Conservation (phyloP, 2,113 vertebrate species). For the Burhinus bistriatus region DNA sequence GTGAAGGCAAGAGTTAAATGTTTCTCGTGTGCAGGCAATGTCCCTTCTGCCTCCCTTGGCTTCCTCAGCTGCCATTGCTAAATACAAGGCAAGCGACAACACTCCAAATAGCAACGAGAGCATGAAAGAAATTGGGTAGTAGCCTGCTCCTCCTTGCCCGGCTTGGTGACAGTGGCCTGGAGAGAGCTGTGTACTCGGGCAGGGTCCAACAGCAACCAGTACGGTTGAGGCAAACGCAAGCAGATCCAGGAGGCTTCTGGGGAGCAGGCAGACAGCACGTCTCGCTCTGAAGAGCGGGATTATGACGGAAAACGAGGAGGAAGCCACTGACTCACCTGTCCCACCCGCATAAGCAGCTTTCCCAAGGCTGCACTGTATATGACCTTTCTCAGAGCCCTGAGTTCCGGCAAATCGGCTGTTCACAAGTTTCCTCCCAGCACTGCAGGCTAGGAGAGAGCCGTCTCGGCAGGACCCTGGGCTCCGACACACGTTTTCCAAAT, state of each 20-base stretch:
- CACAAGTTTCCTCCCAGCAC: neutral
- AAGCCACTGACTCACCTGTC: slow-evolving; percentile 20
- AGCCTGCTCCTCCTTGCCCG: neutral
- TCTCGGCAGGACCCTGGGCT: neutral
- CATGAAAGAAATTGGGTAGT: rapidly evolving
- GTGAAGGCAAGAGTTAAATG: neutral
- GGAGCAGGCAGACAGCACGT: neutral
- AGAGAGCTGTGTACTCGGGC: neutral
- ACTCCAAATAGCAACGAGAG: neutral
- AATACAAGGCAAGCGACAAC: neutral
- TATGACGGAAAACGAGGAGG: neutral
- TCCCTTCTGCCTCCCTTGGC: neutral
- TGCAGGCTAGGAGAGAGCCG: neutral
- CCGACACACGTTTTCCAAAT: neutral
- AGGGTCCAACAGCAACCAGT: neutral
- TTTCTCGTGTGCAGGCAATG: neutral
- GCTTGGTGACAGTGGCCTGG: rapidly evolving
- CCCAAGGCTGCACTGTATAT: neutral
- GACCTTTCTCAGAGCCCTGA: neutral
- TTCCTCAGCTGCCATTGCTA: neutral
- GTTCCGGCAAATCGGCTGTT: rapidly evolving
- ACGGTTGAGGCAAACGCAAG: neutral
- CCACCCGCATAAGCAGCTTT: neutral
- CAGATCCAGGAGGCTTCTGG: neutral
- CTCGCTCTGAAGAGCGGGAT: neutral